These are phyloP conservation scores for Pelmatolapia mariae DNA, from an alignment of 2,113 vertebrate species.

Conservation along the genomic window DNA sequence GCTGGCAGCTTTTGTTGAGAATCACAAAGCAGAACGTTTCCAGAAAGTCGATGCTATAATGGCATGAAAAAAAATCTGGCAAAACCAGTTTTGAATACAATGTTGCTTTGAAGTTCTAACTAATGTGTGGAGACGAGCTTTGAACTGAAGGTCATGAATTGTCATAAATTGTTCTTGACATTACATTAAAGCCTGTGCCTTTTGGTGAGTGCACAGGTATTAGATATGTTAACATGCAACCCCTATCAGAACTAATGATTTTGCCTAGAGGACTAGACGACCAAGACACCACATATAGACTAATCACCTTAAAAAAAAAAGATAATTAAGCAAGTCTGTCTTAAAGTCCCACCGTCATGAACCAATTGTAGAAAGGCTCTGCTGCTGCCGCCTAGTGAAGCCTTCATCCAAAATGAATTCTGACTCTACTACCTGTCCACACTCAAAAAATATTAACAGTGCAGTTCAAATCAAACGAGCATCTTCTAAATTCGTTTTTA, in stretches of 20 bases:
- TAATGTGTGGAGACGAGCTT: background rate
- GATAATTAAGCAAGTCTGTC: background rate
- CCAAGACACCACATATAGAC: background rate
- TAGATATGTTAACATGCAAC: background rate
- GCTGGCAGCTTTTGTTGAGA: background rate
- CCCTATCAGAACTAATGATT: background rate
- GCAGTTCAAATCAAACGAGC: background rate
- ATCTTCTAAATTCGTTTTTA: rapidly evolving
- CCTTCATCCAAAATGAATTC: background rate
- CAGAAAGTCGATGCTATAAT: background rate
- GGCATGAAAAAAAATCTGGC: background rate
- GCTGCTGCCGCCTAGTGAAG: background rate
- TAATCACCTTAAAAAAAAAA: background rate
- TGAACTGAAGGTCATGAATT: background rate
- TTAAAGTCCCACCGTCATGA: background rate
- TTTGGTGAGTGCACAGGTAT: background rate
- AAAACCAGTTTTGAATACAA: background rate
- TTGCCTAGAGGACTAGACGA: background rate
- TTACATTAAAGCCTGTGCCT: background rate
- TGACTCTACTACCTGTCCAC: background rate
- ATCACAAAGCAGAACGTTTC: background rate
- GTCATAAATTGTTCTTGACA: background rate
- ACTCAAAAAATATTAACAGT: background rate
- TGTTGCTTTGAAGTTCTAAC: background rate
- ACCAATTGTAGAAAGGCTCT: background rate